Percentiles rank a stretch among this genome's conserved stretches.
Conservation (phyloP, 2,797 vertebrate genomes). For the Natrix natrix region DNA sequence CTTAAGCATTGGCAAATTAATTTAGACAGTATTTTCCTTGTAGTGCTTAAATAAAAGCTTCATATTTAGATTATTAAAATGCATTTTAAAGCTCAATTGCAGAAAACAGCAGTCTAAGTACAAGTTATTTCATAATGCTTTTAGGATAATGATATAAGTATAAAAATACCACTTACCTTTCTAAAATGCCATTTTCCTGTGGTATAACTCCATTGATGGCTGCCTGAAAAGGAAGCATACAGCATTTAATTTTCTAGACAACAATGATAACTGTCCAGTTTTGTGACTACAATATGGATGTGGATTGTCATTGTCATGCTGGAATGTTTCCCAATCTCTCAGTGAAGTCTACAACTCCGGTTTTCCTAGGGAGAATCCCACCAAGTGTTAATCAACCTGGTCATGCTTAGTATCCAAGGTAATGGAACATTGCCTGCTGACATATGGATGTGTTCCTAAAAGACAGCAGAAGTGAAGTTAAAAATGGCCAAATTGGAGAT, state of each 20-base stretch:
- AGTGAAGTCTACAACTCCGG: not conserved
- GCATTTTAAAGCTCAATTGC: not conserved
- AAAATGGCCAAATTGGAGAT: not conserved
- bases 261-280: not conserved
- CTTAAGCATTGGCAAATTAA: not conserved
- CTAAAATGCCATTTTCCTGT: conserved; percentile 98
- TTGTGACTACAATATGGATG: not conserved
- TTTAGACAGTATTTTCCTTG: not conserved
- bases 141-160: not conserved
- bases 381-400: not conserved
- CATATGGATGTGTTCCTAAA: not conserved
- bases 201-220: conserved; percentile 99
- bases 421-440: not conserved
- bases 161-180: conserved; percentile 82
- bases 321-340: not conserved
- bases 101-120: not conserved
- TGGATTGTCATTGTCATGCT: not conserved
- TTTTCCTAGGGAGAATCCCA: not conserved
- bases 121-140: conserved; percentile 15
- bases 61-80: not conserved
- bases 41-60: not conserved
- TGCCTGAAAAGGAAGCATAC: conserved; percentile 82
- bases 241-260: conserved; percentile 21
- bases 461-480: not conserved
- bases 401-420: not conserved